A percentile compares a stretch with the other conserved stretches of the same genome.
Evolutionary conservation across 2,113 vertebrate genomes (phyloP).

Genomic region (Andinoacara biseriatus): DNA sequence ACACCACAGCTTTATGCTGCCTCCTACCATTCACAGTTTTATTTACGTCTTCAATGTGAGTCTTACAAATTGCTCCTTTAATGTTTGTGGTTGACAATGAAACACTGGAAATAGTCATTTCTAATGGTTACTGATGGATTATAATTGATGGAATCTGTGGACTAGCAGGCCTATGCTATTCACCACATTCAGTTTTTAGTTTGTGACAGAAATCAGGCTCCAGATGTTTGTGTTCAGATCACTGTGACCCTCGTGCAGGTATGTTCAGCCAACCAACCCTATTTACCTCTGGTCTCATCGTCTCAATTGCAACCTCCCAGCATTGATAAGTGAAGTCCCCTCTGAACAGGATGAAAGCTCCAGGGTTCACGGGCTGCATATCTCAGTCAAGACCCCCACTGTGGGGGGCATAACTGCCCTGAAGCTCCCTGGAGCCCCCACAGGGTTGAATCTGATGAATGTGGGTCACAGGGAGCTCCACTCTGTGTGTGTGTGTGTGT

Average conservation of each 20-base stretch:
- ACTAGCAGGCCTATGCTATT: not conserved
- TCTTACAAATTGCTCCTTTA: conserved; percentile 2
- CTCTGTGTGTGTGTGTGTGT: not conserved
- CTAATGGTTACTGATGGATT: not conserved
- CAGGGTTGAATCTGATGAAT: conserved; percentile 59
- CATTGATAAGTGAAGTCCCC: not conserved
- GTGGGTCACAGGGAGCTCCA: conserved; percentile 66
- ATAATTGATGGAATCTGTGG: not conserved
- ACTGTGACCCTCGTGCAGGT: not conserved
- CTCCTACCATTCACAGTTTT: not conserved
- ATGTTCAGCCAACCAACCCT: not conserved
- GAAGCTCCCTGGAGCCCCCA: conserved; percentile 53
- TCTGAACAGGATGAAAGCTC: conserved; percentile 3
- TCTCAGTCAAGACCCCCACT: conserved; percentile 19
- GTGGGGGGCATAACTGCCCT: conserved; percentile 35
- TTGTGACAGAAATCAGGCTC: not conserved
- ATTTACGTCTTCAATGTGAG: not conserved
- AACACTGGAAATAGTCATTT: not conserved
- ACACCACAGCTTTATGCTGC: not conserved
- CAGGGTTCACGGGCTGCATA: conserved; percentile 15
- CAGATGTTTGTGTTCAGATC: not conserved
- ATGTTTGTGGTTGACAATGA: not conserved
- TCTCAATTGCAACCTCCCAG: conserved; percentile 7
- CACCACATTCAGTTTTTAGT: not conserved
- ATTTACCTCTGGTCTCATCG: not conserved